Base-by-base conservation (phyloP, 2,797 vertebrate species). In the Anguilla marmorata region DNA sequence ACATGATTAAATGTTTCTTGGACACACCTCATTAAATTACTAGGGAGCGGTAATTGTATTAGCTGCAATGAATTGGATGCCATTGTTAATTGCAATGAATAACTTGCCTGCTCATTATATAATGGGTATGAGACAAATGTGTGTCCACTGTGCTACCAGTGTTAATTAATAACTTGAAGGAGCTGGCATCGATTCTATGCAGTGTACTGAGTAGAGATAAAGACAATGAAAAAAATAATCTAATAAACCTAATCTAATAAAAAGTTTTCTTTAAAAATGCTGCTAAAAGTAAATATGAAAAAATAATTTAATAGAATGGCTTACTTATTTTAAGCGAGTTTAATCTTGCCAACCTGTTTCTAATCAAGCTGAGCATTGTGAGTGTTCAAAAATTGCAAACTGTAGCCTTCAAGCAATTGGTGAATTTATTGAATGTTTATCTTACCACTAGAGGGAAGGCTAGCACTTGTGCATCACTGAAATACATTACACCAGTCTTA, bases 21-120 rank as follows among this genome's bases (percentile, higher is more conserved):
- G 33, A 16, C n/a, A 69, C 41, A 94, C 79, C 37, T 86, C 37
- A 69, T 41, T 63, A 50, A 48, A 30, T 37, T 86, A 74, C 60
- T 19, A 52, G 60, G 37, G 74, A 69, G 19, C 52, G 41, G 41
- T 30, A 86, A 48, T 45, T 72, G 8, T 21, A 72, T 72, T 86
- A 48, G 41, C 60, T 33, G 48, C 48, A 52, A 45, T 72, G 48
- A 74, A 33, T 54, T 72, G n/a, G 41, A 50, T 54, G 11, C 24
- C 66, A 30, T 76, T 72, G 41, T 86, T 30, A 74, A 86, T 45
- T 24, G 41, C 72, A 52, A 72, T 66, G 19, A 69, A 66, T 86
- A 86, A 86, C 85, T 86, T 85, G 41, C 60, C 41, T 24, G 85
- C 60, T 72, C 33, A 45, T 63, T 33, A 63, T 86, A 24, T 66